Percentiles rank a stretch among this genome's conserved stretches.
Conservation (phyloP, 2,888 invertebrate species). For the Yponomeuta malinellus region DNA sequence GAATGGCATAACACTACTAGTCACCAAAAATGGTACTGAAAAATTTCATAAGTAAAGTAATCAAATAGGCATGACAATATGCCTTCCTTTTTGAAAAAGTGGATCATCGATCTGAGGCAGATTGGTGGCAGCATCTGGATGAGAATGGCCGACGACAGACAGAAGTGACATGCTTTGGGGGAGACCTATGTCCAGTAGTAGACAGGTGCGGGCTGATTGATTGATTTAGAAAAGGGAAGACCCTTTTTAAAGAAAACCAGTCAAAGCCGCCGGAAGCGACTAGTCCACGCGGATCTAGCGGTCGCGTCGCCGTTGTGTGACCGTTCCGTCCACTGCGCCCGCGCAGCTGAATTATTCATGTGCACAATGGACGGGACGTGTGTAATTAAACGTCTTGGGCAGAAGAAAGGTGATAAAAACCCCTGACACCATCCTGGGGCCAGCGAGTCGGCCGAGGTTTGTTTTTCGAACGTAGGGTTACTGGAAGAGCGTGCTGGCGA, state of each 20-base stretch:
- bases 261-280: background rate
- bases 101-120: too few species aligned
- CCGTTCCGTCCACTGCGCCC: slow-evolving; percentile 50
- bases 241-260: background rate
- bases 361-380: slow-evolving; percentile 30
- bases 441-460: slow-evolving; percentile 34
- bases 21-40: too few species aligned
- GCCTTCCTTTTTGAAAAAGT: too few species aligned
- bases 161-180: too few species aligned
- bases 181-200: too few species aligned
- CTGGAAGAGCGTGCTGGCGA: background rate
- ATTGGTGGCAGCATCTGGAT: too few species aligned
- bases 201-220: too few species aligned
- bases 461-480: slow-evolving; percentile 19
- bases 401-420: slow-evolving; percentile 42
- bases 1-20: too few species aligned
- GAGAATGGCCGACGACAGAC: too few species aligned
- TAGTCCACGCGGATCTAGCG: slow-evolving; percentile 23
- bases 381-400: slow-evolving; percentile 64
- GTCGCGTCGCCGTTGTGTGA: slow-evolving; percentile 66
- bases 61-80: too few species aligned
- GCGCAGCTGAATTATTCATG: slow-evolving; percentile 67
- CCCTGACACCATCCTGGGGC: slow-evolving; percentile 58
- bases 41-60: too few species aligned
- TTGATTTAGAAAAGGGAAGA: background rate